phyloP scores from a whole-genome alignment of 2,113 vertebrate species.

The Morone saxatilis region DNA sequence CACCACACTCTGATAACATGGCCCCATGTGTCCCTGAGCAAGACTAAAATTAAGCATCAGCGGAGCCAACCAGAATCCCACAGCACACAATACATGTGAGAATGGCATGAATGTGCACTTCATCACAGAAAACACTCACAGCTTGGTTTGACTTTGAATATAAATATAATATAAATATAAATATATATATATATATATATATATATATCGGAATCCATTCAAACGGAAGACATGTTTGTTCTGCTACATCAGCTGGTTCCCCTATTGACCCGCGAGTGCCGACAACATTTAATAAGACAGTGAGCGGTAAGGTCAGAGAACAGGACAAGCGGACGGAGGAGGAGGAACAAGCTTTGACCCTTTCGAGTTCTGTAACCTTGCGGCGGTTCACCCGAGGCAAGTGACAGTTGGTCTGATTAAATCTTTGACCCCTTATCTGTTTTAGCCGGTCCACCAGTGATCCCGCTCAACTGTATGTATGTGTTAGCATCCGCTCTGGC shows the following conservation, averaged over 20 bases:
- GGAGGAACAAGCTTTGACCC: conserved; percentile 50
- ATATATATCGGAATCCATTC: conserved; percentile 42
- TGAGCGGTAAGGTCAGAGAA: conserved; percentile 52
- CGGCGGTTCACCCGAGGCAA: conserved; percentile 23
- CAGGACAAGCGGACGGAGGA: conserved; percentile 15
- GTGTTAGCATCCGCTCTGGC: conserved; percentile 13
- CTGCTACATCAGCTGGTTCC: conserved; percentile 44
- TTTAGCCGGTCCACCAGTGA: conserved; percentile 26
- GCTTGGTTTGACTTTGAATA: conserved; percentile 52
- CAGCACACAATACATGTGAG: conserved; percentile 48
- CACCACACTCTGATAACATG: conserved; percentile 18
- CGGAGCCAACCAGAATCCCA: conserved; percentile 40
- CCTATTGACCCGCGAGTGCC: conserved; percentile 14
- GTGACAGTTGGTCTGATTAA: conserved; percentile 43
- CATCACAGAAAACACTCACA: conserved; percentile 22
- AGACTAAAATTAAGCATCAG: conserved; percentile 63
- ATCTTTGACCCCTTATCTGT: conserved; percentile 35
- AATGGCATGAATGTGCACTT: conserved; percentile 50
- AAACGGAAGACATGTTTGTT: conserved; percentile 39
- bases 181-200: neutral
- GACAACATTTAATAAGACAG: conserved; percentile 51
- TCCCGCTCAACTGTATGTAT: conserved; percentile 1
- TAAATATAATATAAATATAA: no score
- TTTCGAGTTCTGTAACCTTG: conserved; percentile 35
- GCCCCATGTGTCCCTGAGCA: conserved; percentile 51